Conservation (phyloP, 2,888 invertebrate genomes). For the Noctua pronuba region DNA sequence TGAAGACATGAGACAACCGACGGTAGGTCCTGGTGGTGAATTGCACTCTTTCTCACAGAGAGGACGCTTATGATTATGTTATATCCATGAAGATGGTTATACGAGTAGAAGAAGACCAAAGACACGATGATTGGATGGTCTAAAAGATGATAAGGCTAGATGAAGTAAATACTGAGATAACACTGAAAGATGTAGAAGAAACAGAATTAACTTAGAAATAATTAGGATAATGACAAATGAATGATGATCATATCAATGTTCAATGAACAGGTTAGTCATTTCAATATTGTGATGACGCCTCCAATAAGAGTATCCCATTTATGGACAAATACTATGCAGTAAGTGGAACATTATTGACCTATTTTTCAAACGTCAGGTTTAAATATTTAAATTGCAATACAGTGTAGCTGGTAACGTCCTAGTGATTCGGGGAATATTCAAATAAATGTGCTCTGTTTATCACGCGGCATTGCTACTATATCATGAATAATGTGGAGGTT, state of each 20-base stretch:
- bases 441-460: constrained; percentile 53
- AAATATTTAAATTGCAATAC: constrained; percentile 49
- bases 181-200: neutral
- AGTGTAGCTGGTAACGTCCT: constrained; percentile 29
- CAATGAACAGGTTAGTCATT: neutral
- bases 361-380: constrained; percentile 1
- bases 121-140: neutral
- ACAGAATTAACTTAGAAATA: neutral
- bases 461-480: constrained; percentile 20
- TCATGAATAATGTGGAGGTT: constrained; percentile 13
- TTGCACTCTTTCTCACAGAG: neutral
- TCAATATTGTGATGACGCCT: neutral
- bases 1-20: neutral
- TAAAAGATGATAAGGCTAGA: neutral
- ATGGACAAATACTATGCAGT: too few relatives aligned
- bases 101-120: too few relatives aligned
- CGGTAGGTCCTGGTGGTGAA: neutral
- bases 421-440: constrained; percentile 40
- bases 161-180: neutral
- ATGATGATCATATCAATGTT: neutral
- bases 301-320: neutral
- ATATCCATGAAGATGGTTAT: neutral
- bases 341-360: too few relatives aligned
- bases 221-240: neutral
- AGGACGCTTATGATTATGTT: neutral